phyloP scores from a whole-genome alignment of 2,888 invertebrate species.

The Campaea margaritaria region DNA sequence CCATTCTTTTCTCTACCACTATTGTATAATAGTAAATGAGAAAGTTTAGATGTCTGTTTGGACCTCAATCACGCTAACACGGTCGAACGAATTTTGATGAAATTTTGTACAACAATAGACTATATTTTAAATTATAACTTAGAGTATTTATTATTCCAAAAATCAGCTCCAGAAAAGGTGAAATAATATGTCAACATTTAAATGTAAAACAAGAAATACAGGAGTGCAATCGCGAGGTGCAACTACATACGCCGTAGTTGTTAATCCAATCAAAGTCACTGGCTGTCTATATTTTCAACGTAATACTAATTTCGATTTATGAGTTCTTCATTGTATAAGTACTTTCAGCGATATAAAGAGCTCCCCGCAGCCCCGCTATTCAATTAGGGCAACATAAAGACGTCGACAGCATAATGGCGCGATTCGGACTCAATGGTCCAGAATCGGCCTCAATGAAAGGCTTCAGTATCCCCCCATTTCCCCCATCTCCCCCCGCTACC shows the following conservation, averaged over 20 bases:
- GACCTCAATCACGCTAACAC: no score
- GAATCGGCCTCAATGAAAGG: constrained; percentile 32
- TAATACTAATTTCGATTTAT: constrained; percentile 21
- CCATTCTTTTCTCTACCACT: no score
- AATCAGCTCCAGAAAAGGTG: no score
- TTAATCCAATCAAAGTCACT: no score
- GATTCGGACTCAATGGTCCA: constrained; percentile 35
- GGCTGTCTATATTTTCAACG: background rate
- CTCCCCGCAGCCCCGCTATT: constrained; percentile 23
- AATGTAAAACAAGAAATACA: background rate
- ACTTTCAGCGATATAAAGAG: constrained; percentile 20
- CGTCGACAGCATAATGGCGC: constrained; percentile 36
- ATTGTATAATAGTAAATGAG: no score
- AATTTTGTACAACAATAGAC: no score
- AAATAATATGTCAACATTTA: no score
- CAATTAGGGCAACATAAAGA: constrained; percentile 39
- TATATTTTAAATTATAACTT: no score
- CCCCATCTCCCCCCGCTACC: constrained; percentile 9
- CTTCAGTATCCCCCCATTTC: constrained; percentile 3
- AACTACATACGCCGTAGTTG: no score
- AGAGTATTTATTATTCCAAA: no score
- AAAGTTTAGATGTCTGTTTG: no score
- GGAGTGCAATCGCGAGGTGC: background rate
- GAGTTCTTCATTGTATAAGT: constrained; percentile 21
- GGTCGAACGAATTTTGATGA: no score